Conservation (phyloP, 2,888 invertebrate species). For the Lepidocyrtinus sp. region DNA sequence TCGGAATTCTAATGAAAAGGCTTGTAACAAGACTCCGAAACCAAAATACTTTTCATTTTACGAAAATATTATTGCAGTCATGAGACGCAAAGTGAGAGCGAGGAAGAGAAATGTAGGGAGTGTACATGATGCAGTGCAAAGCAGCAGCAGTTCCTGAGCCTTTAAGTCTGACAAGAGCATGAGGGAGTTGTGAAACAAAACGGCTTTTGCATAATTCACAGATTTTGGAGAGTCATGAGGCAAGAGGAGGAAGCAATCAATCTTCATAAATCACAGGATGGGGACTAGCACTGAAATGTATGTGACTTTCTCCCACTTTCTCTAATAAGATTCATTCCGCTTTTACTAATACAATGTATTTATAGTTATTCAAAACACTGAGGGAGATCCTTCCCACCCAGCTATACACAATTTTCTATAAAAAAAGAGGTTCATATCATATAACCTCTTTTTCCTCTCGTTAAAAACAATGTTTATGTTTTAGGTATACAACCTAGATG, state of each 20-base stretch:
- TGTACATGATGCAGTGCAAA: background rate
- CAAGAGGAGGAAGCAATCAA: slow-evolving; percentile 70
- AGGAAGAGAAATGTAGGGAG: background rate
- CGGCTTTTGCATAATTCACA: slow-evolving; percentile 70
- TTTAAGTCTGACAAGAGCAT: slow-evolving; percentile 55
- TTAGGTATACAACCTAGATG: too few relatives aligned
- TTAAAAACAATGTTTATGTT: too few relatives aligned
- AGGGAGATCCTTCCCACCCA: slow-evolving; percentile 8
- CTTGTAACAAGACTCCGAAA: slow-evolving; percentile 20
- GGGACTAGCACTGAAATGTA: slow-evolving; percentile 62
- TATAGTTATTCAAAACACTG: slow-evolving; percentile 19
- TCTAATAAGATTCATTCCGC: slow-evolving; percentile 56
- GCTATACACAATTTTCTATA: too few relatives aligned
- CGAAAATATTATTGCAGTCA: slow-evolving; percentile 16
- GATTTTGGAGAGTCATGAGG: slow-evolving; percentile 65
- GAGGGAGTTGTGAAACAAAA: slow-evolving; percentile 67
- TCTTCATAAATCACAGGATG: slow-evolving; percentile 70
- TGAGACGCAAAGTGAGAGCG: background rate
- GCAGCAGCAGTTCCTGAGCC: slow-evolving; percentile 26
- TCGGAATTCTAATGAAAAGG: slow-evolving; percentile 36
- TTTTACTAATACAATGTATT: slow-evolving; percentile 53
- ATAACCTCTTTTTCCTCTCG: too few relatives aligned
- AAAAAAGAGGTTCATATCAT: too few relatives aligned
- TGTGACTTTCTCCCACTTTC: slow-evolving; percentile 63
- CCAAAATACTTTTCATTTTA: slow-evolving; percentile 22